Conservation (phyloP, 2,888 invertebrate genomes). For the Alitta virens region DNA sequence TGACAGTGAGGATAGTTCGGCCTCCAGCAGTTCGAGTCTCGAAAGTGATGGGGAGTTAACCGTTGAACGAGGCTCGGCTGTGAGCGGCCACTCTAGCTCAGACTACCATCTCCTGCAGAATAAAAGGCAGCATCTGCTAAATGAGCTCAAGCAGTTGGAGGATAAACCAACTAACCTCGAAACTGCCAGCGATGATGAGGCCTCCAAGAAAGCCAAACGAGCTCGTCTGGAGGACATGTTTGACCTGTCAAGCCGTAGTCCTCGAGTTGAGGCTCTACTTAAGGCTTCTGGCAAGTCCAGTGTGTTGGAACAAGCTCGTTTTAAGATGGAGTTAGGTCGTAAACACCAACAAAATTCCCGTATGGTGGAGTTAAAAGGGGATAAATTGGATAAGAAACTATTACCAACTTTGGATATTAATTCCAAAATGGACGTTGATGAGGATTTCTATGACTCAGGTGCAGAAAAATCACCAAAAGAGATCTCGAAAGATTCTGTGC, state of each 20-base stretch:
- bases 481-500: constrained; percentile 36
- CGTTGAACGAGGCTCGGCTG: neutral
- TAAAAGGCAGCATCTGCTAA: constrained; percentile 49
- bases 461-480: constrained; percentile 37
- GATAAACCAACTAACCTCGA: neutral
- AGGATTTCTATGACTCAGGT: constrained; percentile 24
- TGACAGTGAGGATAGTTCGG: neutral
- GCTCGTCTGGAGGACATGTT: too few relatives aligned
- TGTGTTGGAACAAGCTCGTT: too few relatives aligned
- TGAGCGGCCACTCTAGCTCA: neutral
- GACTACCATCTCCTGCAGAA: constrained; percentile 31
- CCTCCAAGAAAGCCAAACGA: too few relatives aligned
- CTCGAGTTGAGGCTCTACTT: too few relatives aligned
- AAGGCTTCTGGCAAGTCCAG: too few relatives aligned
- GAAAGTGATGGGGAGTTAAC: neutral
- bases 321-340: too few relatives aligned
- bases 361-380: neutral
- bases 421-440: constrained; percentile 20
- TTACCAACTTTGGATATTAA: neutral
- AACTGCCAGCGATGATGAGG: too few relatives aligned
- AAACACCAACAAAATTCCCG: too few relatives aligned
- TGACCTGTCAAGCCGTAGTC: too few relatives aligned
- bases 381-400: neutral
- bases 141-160: constrained; percentile 46
- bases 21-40: neutral